These are phyloP conservation scores for Sphaerophoria rueppellii DNA, from an alignment of 2,888 invertebrate genomes.

Conservation along the genomic window DNA sequence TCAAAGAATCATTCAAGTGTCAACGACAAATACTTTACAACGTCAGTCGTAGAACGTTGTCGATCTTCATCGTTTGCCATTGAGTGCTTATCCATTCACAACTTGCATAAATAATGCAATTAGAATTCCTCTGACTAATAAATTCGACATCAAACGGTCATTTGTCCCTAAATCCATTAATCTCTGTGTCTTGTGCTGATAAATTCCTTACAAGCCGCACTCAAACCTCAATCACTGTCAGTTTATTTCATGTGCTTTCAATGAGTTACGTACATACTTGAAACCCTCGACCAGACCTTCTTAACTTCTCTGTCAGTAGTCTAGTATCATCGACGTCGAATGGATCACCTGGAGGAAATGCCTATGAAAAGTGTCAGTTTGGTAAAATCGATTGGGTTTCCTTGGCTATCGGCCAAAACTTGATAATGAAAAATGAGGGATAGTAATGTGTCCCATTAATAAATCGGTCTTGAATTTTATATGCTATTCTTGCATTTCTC, in stretches of 20 bases:
- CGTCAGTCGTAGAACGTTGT: not conserved
- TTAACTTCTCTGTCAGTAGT: constrained; percentile 59
- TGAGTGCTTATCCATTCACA: constrained; percentile 2
- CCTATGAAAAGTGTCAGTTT: constrained; percentile 50
- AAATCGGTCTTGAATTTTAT: constrained; percentile 20
- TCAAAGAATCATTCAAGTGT: constrained; percentile 59
- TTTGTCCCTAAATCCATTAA: constrained; percentile 57
- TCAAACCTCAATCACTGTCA: constrained; percentile 33
- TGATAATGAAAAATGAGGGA: constrained; percentile 3
- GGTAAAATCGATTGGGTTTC: constrained; percentile 14
- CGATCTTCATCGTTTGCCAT: not conserved
- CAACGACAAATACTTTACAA: constrained; percentile 24
- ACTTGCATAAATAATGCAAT: constrained; percentile 65
- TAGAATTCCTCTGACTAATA: constrained; percentile 49
- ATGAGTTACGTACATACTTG: constrained; percentile 22
- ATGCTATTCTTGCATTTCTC: not conserved
- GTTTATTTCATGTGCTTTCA: constrained; percentile 1
- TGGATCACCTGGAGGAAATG: constrained; percentile 49
- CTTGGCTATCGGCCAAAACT: not conserved
- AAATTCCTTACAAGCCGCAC: constrained; percentile 16
- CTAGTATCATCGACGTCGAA: constrained; percentile 48
- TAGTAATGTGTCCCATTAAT: constrained; percentile 8
- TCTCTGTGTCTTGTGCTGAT: constrained; percentile 23
- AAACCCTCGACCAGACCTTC: constrained; percentile 21
- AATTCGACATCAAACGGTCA: constrained; percentile 56